A percentile compares a stretch with the other conserved stretches of the same genome.
Evolutionary conservation across 1,140 invertebrate genomes (phyloP).

Genomic region (Coenobita brevimanus): DNA sequence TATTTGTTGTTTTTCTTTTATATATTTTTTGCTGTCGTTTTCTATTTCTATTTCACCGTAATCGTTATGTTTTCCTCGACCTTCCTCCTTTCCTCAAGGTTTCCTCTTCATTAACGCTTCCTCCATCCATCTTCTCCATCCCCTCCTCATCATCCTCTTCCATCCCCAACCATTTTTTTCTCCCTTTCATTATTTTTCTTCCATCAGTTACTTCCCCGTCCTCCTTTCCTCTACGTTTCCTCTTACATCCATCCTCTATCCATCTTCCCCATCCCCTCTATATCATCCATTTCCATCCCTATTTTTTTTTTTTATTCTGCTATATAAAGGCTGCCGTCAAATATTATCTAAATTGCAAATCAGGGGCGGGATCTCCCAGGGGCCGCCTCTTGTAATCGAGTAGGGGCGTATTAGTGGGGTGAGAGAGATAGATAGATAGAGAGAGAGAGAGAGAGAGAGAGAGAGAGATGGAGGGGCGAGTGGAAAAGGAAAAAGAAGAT

Average conservation of each 20-base stretch:
- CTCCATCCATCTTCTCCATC: background rate
- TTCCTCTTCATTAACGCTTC: background rate
- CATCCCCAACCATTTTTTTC: background rate
- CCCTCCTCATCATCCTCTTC: background rate
- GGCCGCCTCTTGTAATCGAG: too few species aligned
- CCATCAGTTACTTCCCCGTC: background rate
- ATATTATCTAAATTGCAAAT: constrained; percentile 65
- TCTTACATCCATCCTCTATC: background rate
- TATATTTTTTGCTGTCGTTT: too few species aligned
- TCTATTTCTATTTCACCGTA: too few species aligned
- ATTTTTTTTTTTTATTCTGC: background rate
- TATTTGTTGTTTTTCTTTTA: too few species aligned
- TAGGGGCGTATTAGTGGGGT: background rate
- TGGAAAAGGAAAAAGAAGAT: background rate
- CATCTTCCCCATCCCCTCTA: background rate
- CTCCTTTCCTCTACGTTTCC: background rate
- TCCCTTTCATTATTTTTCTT: background rate
- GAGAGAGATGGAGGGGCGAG: background rate
- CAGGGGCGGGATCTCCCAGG: constrained; percentile 5
- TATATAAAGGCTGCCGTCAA: constrained; percentile 35
- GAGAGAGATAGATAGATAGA: background rate
- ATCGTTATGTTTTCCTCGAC: too few species aligned
- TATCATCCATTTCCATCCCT: background rate
- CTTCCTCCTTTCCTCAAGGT: background rate
- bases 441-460: background rate